Evolutionary conservation across 2,113 vertebrate species (phyloP).

Genomic region (Hyperoodon ampullatus): DNA sequence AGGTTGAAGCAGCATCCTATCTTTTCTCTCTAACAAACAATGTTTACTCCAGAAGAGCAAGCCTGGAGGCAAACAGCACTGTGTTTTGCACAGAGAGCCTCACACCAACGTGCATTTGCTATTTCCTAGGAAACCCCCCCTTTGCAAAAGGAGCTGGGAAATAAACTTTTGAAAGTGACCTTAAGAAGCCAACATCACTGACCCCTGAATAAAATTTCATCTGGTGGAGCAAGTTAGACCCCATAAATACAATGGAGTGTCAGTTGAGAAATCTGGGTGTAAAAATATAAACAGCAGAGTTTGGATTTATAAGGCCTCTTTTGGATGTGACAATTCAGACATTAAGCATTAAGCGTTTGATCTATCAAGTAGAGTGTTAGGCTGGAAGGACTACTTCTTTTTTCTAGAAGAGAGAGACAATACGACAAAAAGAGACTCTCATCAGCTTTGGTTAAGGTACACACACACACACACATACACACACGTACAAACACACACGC

Average conservation of each 20-base stretch:
- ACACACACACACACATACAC: neutral
- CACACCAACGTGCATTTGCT: neutral
- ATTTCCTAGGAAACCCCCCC: neutral
- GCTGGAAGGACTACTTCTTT: neutral
- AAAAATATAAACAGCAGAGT: neutral
- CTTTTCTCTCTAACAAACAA: slow-evolving; percentile 50
- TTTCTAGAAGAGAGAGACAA: neutral
- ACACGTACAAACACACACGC: accelerated
- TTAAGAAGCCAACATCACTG: neutral
- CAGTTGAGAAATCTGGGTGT: neutral
- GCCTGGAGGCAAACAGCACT: slow-evolving; percentile 51
- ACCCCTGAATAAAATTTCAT: slow-evolving; percentile 44
- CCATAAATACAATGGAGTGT: slow-evolving; percentile 48
- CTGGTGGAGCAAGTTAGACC: slow-evolving; percentile 47
- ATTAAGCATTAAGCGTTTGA: slow-evolving; percentile 50
- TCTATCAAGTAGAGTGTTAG: slow-evolving; percentile 16
- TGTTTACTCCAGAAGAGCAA: slow-evolving; percentile 57
- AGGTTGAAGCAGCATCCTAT: slow-evolving; percentile 41
- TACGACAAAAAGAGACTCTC: neutral
- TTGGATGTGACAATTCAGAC: slow-evolving; percentile 49
- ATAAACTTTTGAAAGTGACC: slow-evolving; percentile 56
- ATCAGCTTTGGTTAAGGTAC: neutral
- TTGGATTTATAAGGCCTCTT: slow-evolving; percentile 44
- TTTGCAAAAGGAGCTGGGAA: slow-evolving; percentile 54
- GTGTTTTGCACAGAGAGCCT: slow-evolving; percentile 22